Evolutionary conservation across 53 echinoderm and acorn worm genomes (phyloP), one percentile per base, ranked within the genome.

Genomic region (Holothuria leucospilota): DNA sequence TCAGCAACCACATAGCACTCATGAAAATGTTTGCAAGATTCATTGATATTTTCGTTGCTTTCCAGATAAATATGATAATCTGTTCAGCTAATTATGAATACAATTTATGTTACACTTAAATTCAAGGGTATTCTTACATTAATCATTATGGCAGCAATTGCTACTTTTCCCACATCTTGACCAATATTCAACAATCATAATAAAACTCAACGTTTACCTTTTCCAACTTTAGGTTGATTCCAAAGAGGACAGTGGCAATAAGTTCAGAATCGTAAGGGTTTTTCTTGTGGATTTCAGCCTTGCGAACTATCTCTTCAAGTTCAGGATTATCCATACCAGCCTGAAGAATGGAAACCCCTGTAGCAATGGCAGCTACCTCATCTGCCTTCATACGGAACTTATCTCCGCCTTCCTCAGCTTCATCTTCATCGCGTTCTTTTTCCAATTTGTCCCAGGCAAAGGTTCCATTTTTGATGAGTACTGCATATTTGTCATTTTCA

Each of bases 391-490:
- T 67, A 30, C 69, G 56, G 39, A 86, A 39, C 27, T 89, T 88
- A 60, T 85, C 87, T n/a, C 77, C 89, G 20, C 81, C 72, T 4
- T 77, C 72, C n/a, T 90, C 84, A 30, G 69, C 69, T 24, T 84
- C 23, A n/a, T 87, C 77, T 18, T 82, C 93, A 21, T 75, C 85
- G 5, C 82, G 78, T 26, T 39, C 81, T 27, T 88, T 74, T 68
- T 89, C 87, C 27, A 90, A 61, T 74, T 89, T 93, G 68, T 98
- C 99, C 99, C 99, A 98, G 11, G 85, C 95, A 56, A 98, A 93
- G n/a, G 93, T 71, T 20, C 84, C 94, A 60, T 88, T 87, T 24
- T 82, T 90, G 94, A 96, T 92, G 85, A 94, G 85, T 20, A 94
- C 92, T 26, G 89, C 90, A 71, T 93, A 94, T 14, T 78, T 91